These are phyloP conservation scores for Charanyca ferruginea DNA, from an alignment of 2,888 invertebrate genomes.

Conservation along the genomic window DNA sequence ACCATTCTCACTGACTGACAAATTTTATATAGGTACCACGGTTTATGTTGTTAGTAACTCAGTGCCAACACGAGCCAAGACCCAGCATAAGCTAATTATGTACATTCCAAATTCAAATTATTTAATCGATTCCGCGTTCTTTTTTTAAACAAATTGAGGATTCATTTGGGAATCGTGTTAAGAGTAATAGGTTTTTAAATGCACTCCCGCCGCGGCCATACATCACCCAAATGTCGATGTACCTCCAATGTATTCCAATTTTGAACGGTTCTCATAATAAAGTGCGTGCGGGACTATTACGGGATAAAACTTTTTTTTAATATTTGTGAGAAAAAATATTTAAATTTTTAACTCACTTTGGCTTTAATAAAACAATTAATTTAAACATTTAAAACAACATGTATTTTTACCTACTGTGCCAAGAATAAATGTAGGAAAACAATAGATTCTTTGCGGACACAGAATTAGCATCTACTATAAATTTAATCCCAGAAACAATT, in stretches of 20 bases:
- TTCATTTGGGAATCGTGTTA: slow-evolving; percentile 74
- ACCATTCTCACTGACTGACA: not conserved
- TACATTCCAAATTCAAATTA: slow-evolving; percentile 65
- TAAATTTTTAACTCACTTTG: too few relatives aligned
- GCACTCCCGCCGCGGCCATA: slow-evolving; percentile 72
- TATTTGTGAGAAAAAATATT: not conserved
- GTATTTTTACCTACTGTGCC: too few relatives aligned
- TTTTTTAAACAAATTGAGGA: slow-evolving; percentile 78
- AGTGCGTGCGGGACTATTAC: not conserved
- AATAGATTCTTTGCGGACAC: not conserved
- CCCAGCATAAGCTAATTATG: slow-evolving; percentile 40
- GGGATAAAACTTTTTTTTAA: not conserved
- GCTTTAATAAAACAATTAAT: too few relatives aligned
- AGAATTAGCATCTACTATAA: slow-evolving; percentile 5
- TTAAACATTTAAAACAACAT: too few relatives aligned
- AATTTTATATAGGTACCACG: too few relatives aligned
- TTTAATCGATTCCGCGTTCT: slow-evolving; percentile 71
- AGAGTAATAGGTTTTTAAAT: slow-evolving; percentile 87
- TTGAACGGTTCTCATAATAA: slow-evolving; percentile 23
- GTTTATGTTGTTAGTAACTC: too few relatives aligned
- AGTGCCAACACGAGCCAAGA: not conserved
- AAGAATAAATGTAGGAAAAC: too few relatives aligned
- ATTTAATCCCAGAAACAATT: not conserved
- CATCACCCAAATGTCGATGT: slow-evolving; percentile 73
- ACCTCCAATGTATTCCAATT: slow-evolving; percentile 59